Base-by-base conservation (phyloP, 2,888 invertebrate genomes). In the Macrosiphum euphorbiae region DNA sequence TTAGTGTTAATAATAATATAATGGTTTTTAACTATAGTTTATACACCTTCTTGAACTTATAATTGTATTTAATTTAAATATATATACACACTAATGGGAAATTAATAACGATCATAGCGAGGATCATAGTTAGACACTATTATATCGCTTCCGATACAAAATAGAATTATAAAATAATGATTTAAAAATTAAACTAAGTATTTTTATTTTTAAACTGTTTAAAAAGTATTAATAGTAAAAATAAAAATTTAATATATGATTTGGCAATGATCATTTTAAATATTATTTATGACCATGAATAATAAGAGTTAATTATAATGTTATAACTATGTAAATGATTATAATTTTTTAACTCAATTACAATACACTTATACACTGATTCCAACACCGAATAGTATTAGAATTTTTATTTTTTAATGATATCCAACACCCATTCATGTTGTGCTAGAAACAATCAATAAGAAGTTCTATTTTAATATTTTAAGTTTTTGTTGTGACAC, bases 201-300 rank as follows among this genome's bases (percentile, higher is more conserved):
- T 78, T 78, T 35, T 78, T 78, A 78, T 78, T 78, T 35, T 35
- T 78, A 16, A 78, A 78, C 67, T 35, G 67, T 35, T 78, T 5
- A 78, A 78, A 67, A 78, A n/a, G 7, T 20, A 67, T 78, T 78
- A 20, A 78, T 35, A 78, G 20, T 35, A 24, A 78, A 78, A 78
- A 41, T 20, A 20, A 78, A 78, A 35, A 78, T 35, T 1, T 78
- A 35, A 78, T 35, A 41, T 78, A 78, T 35, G 35, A 78, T 78
- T 35, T 78, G 35, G 78, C 78, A 78, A 41, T 78, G 78, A 20
- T 20, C 20, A 20, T 78, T 78, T 78, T 20, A 35, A 78, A 35
- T 78, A 78, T 78, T 78, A 78, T 35, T 78, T 78, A 35, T 78
- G 78, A 35, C 78, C 78, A 78, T 78, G 78, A 78, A 78, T 78